phyloP scores from a whole-genome alignment of 1,140 invertebrate genomes.

The Cyrtorhinus lividipennis region DNA sequence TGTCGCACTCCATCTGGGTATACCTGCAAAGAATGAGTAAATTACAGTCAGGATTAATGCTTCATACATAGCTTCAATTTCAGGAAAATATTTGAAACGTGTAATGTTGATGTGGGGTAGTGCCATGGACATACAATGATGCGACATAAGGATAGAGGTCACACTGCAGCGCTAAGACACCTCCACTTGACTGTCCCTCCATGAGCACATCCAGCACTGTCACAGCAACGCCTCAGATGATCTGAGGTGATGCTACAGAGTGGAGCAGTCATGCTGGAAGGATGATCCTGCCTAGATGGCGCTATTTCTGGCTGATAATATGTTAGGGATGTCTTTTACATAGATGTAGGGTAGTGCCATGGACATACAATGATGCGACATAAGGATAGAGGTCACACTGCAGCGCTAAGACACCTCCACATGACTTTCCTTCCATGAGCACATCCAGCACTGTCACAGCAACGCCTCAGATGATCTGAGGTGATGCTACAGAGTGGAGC shows the following conservation, averaged over 20 bases:
- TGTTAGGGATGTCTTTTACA: too few species aligned
- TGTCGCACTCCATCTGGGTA: conserved; percentile 98
- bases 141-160: conserved; percentile 16
- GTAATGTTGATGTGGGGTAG: background rate
- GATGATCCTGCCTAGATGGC: too few species aligned
- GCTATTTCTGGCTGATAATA: too few species aligned
- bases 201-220: background rate
- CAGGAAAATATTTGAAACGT: background rate
- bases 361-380: conserved; percentile 7
- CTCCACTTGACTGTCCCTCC: background rate
- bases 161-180: conserved; percentile 10
- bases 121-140: background rate
- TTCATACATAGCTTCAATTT: too few species aligned
- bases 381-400: conserved; percentile 15
- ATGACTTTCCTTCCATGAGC: background rate
- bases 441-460: conserved; percentile 9
- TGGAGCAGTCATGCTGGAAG: conserved; percentile 10
- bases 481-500: background rate
- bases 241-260: background rate
- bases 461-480: background rate
- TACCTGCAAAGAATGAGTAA: conserved; percentile 37
- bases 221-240: background rate
- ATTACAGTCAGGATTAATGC: background rate
- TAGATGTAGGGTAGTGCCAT: background rate
- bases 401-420: conserved; percentile 8